Percentiles rank a stretch among this genome's conserved stretches.
These are phyloP conservation scores for Andrena praecox DNA, from an alignment of 2,888 invertebrate genomes.

Conservation along the genomic window DNA sequence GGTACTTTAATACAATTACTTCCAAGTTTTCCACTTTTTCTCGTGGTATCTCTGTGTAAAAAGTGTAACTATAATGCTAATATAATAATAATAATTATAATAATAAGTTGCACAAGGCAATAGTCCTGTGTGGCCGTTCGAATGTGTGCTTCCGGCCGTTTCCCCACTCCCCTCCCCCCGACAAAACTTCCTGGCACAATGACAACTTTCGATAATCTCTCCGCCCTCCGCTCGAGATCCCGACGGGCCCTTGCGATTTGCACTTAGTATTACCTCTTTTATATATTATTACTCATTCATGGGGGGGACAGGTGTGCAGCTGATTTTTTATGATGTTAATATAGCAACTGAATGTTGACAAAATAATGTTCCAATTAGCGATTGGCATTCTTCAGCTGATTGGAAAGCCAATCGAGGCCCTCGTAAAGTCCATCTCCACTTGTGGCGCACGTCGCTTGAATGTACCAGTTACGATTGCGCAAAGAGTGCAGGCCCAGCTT, in stretches of 20 bases:
- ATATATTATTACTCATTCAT: constrained; percentile 71
- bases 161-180: constrained; percentile 70
- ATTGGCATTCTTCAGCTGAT: constrained; percentile 99
- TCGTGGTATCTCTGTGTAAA: constrained; percentile 82
- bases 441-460: constrained; percentile 99
- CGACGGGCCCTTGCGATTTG: constrained; percentile 59
- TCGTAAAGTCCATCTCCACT: constrained; percentile 99
- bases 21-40: constrained; percentile 77
- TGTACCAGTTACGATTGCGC: constrained; percentile 99
- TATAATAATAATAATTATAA: constrained; percentile 81
- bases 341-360: constrained; percentile 81
- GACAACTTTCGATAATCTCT: constrained; percentile 69
- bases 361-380: constrained; percentile 88
- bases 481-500: constrained; percentile 99
- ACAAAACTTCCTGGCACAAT: constrained; percentile 69
- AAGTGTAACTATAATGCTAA: constrained; percentile 83
- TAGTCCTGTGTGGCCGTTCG: constrained; percentile 80
- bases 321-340: constrained; percentile 80
- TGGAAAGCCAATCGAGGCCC: constrained; percentile 99
- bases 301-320: constrained; percentile 78
- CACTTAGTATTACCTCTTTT: constrained; percentile 69
- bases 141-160: constrained; percentile 74
- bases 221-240: constrained; percentile 70
- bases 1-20: constrained; percentile 81
- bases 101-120: constrained; percentile 82